Evolutionary conservation across 2,113 vertebrate species (phyloP).

Genomic region (Perognathus longimembris): DNA sequence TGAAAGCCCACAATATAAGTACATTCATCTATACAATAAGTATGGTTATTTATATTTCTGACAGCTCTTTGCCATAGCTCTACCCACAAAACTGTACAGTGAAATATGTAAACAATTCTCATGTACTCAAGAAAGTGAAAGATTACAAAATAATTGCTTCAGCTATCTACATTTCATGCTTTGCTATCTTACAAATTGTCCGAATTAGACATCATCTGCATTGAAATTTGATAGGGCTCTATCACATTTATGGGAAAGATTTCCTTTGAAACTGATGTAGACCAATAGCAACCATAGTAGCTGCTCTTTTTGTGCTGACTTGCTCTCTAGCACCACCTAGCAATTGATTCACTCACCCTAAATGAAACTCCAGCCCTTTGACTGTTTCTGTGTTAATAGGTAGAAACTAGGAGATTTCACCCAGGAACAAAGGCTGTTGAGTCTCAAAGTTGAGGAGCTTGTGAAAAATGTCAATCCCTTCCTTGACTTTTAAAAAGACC

Average conservation of each 20-base stretch:
- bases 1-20: background rate
- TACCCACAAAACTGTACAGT: background rate
- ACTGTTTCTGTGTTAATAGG: too few species aligned
- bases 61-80: background rate
- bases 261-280: background rate
- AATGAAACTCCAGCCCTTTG: background rate
- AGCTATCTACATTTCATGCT: background rate
- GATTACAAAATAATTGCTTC: background rate
- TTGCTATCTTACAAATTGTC: background rate
- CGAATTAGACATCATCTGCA: background rate
- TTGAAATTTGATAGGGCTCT: background rate
- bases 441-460: constrained; percentile 22
- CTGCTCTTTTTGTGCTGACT: background rate
- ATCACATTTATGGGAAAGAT: background rate
- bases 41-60: background rate
- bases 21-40: background rate
- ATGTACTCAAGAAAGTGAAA: background rate
- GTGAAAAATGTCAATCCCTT: background rate
- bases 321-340: constrained; percentile 72
- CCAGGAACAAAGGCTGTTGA: background rate
- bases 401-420: background rate
- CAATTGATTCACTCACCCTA: background rate
- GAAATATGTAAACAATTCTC: background rate
- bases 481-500: constrained; percentile 48
- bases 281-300: background rate